Evolutionary conservation across 2,888 invertebrate species (phyloP), one percentile per base, ranked within the genome.

Genomic region (Cantharis rufa): DNA sequence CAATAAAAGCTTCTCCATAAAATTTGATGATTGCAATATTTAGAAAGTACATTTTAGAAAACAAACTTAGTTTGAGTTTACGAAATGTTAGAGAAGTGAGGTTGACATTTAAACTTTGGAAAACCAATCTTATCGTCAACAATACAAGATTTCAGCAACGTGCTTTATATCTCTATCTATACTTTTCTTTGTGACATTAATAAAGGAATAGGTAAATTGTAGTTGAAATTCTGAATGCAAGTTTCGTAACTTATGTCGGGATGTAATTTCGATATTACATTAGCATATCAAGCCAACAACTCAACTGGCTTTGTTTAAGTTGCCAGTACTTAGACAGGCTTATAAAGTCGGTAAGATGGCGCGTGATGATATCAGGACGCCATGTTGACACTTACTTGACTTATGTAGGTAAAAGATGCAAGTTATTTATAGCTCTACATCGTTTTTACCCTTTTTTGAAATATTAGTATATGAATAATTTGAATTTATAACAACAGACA

Each of bases 311-410:
- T 75, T 79, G 80, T 80, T 80, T 80, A 76, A 79, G 79, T 80
- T 80, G 71, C 72, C 72, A 77, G 62, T 71, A 69, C 72, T 79
- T 77, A 76, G 75, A 62, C 76, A 24, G 69, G 78, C 80, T 81
- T 81, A 82, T 82, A 79, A 79, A 82, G 82, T 80, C 80, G 78
- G 78, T 81, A 82, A 82, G 82, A 82, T 82, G 69, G 82, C 71
- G 78, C 82, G 82, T 82, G 82, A 82, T 76, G 82, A 82, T 82
- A 81, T 73, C 72, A 70, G 64, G 63, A 72, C 68, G 69, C 73
- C 69, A 71, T 75, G 79, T 74, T 78, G 78, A 78, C 78, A 74
- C 72, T 72, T 27, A 48, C 70, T 71, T 78, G 74, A 78, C 78
- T 78, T 78, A 76, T 74, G 75, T 75, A 71, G 74, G 75, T 78